phyloP scores from a whole-genome alignment of 2,797 vertebrate genomes.

The Enteromius treurensis region DNA sequence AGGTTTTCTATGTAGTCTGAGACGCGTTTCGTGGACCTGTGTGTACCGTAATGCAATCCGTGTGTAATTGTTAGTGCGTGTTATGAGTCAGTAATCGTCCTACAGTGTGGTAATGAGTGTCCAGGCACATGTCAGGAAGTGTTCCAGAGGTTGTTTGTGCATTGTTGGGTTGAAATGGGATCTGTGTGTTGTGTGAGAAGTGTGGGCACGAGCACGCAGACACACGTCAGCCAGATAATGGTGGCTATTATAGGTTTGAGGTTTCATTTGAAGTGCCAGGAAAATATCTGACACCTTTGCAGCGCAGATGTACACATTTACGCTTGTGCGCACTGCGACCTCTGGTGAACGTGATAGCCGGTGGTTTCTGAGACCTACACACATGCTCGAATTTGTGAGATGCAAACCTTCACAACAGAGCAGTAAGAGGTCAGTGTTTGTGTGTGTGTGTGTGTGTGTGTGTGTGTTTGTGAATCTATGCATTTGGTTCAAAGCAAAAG shows the following conservation, averaged over 20 bases:
- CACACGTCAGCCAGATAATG: slow-evolving; percentile 54
- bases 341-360: slow-evolving; percentile 9
- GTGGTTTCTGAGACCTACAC: neutral
- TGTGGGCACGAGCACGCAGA: slow-evolving; percentile 37
- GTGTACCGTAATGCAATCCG: slow-evolving; percentile 14
- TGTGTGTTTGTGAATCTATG: neutral
- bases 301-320: neutral
- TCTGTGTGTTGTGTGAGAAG: slow-evolving; percentile 45
- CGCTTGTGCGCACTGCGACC: neutral
- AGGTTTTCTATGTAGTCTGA: slow-evolving; percentile 30
- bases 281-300: slow-evolving; percentile 62
- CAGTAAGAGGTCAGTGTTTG: neutral
- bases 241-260: slow-evolving; percentile 62
- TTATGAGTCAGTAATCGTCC: slow-evolving; percentile 34
- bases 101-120: slow-evolving; percentile 46
- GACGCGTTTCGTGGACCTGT: neutral
- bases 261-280: slow-evolving; percentile 61
- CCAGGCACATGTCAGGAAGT: slow-evolving; percentile 43
- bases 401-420: neutral
- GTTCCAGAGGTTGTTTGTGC: slow-evolving; percentile 42
- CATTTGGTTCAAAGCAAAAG: neutral
- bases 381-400: neutral
- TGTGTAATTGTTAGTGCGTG: slow-evolving; percentile 43
- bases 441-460: slow-evolving; percentile 9
- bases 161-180: slow-evolving; percentile 54